A percentile compares a stretch with the other conserved stretches of the same genome.
phyloP scores from a whole-genome alignment of 2,113 vertebrate genomes.

The Pogonocichla stellata region DNA sequence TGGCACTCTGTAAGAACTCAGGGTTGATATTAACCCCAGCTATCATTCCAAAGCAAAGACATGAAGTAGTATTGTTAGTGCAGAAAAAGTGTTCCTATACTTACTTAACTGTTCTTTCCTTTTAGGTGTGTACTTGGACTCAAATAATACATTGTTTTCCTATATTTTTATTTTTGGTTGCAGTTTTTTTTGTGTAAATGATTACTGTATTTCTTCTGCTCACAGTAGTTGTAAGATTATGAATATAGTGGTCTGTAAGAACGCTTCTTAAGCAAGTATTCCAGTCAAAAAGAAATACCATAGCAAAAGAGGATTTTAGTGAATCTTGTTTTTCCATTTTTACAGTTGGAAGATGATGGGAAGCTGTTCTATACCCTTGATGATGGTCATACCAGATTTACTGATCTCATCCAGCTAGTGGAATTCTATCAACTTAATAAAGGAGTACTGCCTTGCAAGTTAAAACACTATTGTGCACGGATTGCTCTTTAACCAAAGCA shows the following conservation, averaged over 20 bases:
- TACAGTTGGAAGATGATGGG: constrained; percentile 90
- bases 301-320: background rate
- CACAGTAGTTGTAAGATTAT: background rate
- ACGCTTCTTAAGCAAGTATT: background rate
- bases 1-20: background rate
- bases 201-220: background rate
- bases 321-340: constrained; percentile 14
- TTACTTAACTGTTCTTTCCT: background rate
- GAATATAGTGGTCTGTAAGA: background rate
- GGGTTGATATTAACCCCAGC: background rate
- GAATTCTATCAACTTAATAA: constrained; percentile 98
- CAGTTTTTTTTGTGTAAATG: background rate
- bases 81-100: background rate
- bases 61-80: background rate
- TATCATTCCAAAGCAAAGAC: background rate
- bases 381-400: constrained; percentile 92
- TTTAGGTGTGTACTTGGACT: background rate
- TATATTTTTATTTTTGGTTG: background rate
- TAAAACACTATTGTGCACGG: constrained; percentile 91
- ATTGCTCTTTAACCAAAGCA: constrained; percentile 83
- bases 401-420: constrained; percentile 96
- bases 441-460: constrained; percentile 91
- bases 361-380: constrained; percentile 91
- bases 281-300: background rate
- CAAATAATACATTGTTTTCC: background rate